phyloP scores from a whole-genome alignment of 2,113 vertebrate genomes.

The Cranoglanis bouderius region DNA sequence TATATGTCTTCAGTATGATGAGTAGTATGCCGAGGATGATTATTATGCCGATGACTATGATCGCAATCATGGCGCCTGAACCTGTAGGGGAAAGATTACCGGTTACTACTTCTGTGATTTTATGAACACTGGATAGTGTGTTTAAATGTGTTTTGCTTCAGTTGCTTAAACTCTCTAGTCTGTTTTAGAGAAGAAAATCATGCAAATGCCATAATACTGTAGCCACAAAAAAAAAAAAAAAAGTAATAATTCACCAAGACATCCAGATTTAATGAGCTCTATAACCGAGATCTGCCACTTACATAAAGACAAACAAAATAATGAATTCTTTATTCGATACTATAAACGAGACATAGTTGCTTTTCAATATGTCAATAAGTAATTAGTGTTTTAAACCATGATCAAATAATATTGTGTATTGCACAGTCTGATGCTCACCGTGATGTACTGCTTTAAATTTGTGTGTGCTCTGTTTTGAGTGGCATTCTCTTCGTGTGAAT shows the following conservation, averaged over 20 bases:
- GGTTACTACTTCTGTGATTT: not conserved
- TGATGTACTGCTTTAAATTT: not conserved
- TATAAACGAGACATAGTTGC: not conserved
- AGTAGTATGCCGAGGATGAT: constrained; percentile 85
- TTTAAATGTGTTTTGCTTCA: not conserved
- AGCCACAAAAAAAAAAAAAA: too few relatives aligned
- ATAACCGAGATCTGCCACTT: not conserved
- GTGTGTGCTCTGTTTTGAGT: not conserved
- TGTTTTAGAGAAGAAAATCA: not conserved
- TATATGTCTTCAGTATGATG: constrained; percentile 88
- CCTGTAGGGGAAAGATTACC: constrained; percentile 66
- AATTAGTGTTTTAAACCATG: not conserved
- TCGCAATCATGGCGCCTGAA: constrained; percentile 92
- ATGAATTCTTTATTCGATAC: too few relatives aligned
- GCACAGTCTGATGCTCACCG: not conserved
- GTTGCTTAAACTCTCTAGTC: not conserved
- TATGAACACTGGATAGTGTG: not conserved
- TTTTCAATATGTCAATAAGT: too few relatives aligned
- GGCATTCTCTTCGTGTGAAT: not conserved
- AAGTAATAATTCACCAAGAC: not conserved
- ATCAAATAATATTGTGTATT: not conserved
- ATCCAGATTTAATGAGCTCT: not conserved
- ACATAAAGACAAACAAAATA: not conserved
- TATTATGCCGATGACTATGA: constrained; percentile 87
- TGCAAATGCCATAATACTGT: not conserved